phyloP scores from a whole-genome alignment of 2,113 vertebrate species.

The Elaphurus davidianus region DNA sequence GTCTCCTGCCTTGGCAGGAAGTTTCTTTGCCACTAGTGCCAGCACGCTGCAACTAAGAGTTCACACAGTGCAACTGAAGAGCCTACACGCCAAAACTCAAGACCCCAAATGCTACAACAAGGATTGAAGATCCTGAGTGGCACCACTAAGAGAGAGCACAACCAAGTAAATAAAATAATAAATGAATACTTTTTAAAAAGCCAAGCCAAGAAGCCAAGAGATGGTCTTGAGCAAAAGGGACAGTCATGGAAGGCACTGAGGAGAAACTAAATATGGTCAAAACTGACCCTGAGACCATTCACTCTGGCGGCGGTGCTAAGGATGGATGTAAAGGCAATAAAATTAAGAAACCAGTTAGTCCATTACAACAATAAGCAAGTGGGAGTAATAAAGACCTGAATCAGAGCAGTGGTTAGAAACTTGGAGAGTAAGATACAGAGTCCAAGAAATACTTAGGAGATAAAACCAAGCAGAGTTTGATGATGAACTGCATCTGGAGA shows the following conservation, averaged over 20 bases:
- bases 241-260: not conserved
- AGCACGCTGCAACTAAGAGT: rapidly evolving
- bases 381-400: not conserved
- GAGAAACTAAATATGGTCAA: not conserved
- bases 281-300: not conserved
- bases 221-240: not conserved
- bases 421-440: not conserved
- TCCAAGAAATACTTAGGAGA: not conserved
- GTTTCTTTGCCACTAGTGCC: not conserved
- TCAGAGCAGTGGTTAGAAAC: not conserved
- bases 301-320: not conserved
- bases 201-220: not conserved
- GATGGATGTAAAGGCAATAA: not conserved
- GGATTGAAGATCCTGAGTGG: not conserved
- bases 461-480: not conserved
- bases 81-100: not conserved
- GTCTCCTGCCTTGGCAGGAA: not conserved
- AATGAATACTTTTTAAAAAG: not conserved
- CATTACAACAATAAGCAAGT: not conserved
- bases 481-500: not conserved
- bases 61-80: not conserved
- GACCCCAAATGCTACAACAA: not conserved
- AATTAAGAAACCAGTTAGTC: not conserved
- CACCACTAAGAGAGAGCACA: not conserved
- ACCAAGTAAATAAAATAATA: not conserved